A percentile compares a stretch with the other conserved stretches of the same genome.
These are phyloP conservation scores for Macquaria australasica DNA, from an alignment of 2,113 vertebrate species.

Conservation along the genomic window DNA sequence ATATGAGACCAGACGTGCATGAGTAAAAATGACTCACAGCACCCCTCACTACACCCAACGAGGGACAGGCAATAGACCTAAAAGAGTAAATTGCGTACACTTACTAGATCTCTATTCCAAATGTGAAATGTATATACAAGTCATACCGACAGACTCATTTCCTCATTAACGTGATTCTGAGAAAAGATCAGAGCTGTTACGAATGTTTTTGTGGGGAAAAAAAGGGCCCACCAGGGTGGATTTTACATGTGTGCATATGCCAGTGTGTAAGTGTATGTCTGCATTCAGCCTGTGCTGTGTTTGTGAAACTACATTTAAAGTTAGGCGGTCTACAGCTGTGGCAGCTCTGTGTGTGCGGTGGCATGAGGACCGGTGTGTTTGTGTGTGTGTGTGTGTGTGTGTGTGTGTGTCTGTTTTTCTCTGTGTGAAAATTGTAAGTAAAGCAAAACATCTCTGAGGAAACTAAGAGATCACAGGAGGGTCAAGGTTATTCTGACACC, in stretches of 20 bases:
- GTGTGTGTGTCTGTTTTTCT: constrained; percentile 5
- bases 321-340: constrained; percentile 53
- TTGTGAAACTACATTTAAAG: constrained; percentile 35
- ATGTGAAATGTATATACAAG: constrained; percentile 66
- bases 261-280: constrained; percentile 2
- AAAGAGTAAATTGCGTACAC: constrained; percentile 64
- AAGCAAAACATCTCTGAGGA: constrained; percentile 30
- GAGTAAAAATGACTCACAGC: constrained; percentile 74
- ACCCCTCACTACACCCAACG: constrained; percentile 38
- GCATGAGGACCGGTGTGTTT: not conserved
- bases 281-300: constrained; percentile 11
- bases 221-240: constrained; percentile 35
- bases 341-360: not conserved
- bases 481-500: constrained; percentile 52
- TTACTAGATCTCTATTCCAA: constrained; percentile 57
- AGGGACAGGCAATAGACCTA: constrained; percentile 55
- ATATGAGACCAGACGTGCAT: constrained; percentile 74
- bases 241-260: not conserved
- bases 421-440: not conserved
- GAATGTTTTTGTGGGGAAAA: constrained; percentile 46
- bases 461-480: constrained; percentile 24
- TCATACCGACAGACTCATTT: constrained; percentile 55
- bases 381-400: constrained; percentile 4
- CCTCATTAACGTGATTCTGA: constrained; percentile 61
- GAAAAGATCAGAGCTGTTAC: constrained; percentile 60